Evolutionary conservation across 2,113 vertebrate genomes (phyloP), one percentile per base, ranked within the genome.

Genomic region (Pseudopodoces humilis): DNA sequence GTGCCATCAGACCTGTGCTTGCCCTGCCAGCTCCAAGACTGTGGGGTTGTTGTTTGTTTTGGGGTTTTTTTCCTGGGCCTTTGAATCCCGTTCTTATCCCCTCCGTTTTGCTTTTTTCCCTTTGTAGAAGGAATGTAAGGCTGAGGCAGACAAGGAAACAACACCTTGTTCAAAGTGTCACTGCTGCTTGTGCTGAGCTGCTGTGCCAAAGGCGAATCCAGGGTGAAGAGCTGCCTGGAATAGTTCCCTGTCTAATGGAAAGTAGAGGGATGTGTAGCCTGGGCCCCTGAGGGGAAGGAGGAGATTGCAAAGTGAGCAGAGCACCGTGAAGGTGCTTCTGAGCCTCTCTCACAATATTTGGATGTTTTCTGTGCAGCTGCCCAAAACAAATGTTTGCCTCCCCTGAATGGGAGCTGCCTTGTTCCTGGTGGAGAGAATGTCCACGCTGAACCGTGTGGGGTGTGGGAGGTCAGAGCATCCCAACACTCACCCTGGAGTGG

Each of bases 391-490:
- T 4, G 6, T 15, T 76, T 52, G 6, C 59, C n/a, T 75, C 12
- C 31, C n/a, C 28, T 11, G 0, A 10, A 7, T 2, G 9, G 12
- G 33, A 67, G 30, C 15, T 49, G 39, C 23, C 17, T 47, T 4
- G 1, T 20, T 33, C 4, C 1, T 3, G 23, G 11, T 21, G 49
- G 28, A 44, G 43, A 24, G n/a, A 25, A 67, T 13, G 27, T 24
- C 72, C 72, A 0, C 3, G 1, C 17, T 46, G 6, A 82, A 20
- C 3, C 3, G 3, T 6, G 58, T 0, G 11, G 27, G 60, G 8
- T 37, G 47, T 7, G 69, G 63, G 21, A 86, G 62, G 76, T 35
- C 64, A 52, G 81, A 75, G 52, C 52, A 33, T 16, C 22, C 2
- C 4, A 70, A 4, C 11, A 0, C 35, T 76, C 0, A 0, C n/a